Conservation (phyloP, 2,888 invertebrate genomes). For the Notodonta dromedarius region DNA sequence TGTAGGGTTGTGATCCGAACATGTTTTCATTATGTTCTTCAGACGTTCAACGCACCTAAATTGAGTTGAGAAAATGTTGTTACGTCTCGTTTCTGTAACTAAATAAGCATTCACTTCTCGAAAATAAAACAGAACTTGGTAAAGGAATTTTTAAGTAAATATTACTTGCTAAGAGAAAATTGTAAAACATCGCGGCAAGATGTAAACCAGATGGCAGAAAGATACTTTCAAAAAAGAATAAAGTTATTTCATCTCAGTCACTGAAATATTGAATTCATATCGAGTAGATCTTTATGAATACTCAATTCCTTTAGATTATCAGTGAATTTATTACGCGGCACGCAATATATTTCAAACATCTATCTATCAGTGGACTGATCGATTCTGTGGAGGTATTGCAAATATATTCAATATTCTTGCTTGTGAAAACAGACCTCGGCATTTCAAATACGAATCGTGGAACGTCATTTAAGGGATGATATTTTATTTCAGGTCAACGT, state of each 20-base stretch:
- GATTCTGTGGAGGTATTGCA: constrained; percentile 30
- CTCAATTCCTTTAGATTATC: constrained; percentile 47
- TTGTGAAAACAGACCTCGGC: constrained; percentile 23
- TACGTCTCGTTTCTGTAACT: constrained; percentile 62
- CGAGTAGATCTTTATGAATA: constrained; percentile 47
- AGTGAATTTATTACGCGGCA: constrained; percentile 30
- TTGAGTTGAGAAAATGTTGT: constrained; percentile 59
- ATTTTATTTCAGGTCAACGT: not conserved
- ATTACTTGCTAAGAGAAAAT: constrained; percentile 57
- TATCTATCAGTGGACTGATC: constrained; percentile 24
- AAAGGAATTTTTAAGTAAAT: constrained; percentile 56
- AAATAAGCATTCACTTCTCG: constrained; percentile 56
- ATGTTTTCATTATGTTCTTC: constrained; percentile 53
- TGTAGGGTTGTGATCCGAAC: constrained; percentile 3
- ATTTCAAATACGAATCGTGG: constrained; percentile 24
- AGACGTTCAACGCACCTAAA: constrained; percentile 66
- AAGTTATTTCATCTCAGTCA: constrained; percentile 50
- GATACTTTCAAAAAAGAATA: constrained; percentile 49
- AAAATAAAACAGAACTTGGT: constrained; percentile 60
- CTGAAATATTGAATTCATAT: constrained; percentile 51
- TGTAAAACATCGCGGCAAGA: constrained; percentile 55
- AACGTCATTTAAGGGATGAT: constrained; percentile 10
- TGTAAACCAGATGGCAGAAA: constrained; percentile 62
- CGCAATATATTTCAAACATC: constrained; percentile 19
- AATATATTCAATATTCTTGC: constrained; percentile 35